Conservation (phyloP, 2,888 invertebrate genomes). For the Andrena minutula region DNA sequence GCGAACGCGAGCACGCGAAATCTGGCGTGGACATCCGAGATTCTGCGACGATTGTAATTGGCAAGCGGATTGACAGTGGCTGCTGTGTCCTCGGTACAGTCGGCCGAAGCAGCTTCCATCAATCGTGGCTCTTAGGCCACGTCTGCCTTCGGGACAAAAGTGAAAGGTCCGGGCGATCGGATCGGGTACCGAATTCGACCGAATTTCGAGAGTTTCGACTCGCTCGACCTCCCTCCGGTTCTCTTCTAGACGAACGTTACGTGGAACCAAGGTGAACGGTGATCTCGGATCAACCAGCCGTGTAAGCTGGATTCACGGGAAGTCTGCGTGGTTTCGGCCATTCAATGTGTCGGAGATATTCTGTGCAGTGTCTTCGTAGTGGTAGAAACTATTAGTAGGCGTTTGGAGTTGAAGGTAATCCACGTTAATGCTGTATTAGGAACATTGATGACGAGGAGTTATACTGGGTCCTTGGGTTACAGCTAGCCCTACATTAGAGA, state of each 20-base stretch:
- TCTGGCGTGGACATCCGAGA: slow-evolving; percentile 9
- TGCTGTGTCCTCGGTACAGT: slow-evolving; percentile 15
- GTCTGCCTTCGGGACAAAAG: slow-evolving; percentile 31
- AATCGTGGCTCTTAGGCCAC: slow-evolving; percentile 25
- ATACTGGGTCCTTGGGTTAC: no score
- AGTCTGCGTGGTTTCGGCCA: no score
- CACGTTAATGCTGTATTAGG: no score
- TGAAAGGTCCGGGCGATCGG: slow-evolving; percentile 41
- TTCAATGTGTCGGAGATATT: no score
- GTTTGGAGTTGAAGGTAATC: no score
- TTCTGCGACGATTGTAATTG: slow-evolving; percentile 50
- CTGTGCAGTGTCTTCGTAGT: no score
- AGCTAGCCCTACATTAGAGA: no score
- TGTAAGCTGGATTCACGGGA: no score
- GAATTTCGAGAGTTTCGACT: slow-evolving; percentile 4
- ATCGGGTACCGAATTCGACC: slow-evolving; percentile 19
- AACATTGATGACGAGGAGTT: no score
- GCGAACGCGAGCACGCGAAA: background rate
- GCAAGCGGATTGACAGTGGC: slow-evolving; percentile 44
- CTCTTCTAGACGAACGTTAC: background rate
- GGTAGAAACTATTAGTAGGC: no score
- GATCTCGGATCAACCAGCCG: background rate
- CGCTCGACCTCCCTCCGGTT: background rate
- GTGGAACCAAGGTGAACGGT: background rate
- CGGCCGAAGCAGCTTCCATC: slow-evolving; percentile 18